phyloP scores from a whole-genome alignment of 1,140 invertebrate genomes.

The Gonatopus flavifemur region DNA sequence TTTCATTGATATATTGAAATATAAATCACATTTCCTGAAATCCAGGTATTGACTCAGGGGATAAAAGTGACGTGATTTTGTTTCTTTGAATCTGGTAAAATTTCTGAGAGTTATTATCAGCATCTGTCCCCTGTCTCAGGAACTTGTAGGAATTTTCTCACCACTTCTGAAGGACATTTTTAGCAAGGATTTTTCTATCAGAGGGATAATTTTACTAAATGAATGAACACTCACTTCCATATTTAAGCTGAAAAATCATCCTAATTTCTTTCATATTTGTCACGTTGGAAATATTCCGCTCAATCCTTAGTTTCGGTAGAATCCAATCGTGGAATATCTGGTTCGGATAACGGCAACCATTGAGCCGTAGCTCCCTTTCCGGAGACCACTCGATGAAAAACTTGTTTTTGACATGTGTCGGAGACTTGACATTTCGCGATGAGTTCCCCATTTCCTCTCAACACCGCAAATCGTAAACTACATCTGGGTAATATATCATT shows the following conservation, averaged over 20 bases:
- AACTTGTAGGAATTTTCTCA: too few relatives aligned
- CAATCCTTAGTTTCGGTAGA: slow-evolving; percentile 17
- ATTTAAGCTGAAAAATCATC: background rate
- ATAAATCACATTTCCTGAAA: too few relatives aligned
- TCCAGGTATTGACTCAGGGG: too few relatives aligned
- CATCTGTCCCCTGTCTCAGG: too few relatives aligned
- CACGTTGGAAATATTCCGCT: background rate
- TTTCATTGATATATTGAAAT: too few relatives aligned
- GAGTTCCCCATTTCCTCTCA: slow-evolving; percentile 61
- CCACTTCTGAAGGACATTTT: too few relatives aligned
- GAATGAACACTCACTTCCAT: too few relatives aligned
- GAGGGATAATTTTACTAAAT: too few relatives aligned
- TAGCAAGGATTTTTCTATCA: too few relatives aligned
- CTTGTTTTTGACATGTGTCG: slow-evolving; percentile 54
- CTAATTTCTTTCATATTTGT: background rate
- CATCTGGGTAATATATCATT: slow-evolving; percentile 61
- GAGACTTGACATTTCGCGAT: slow-evolving; percentile 59
- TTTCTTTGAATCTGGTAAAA: too few relatives aligned
- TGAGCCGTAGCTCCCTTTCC: slow-evolving; percentile 62
- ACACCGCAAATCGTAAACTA: slow-evolving; percentile 58
- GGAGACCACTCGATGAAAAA: slow-evolving; percentile 61
- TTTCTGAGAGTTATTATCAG: too few relatives aligned
- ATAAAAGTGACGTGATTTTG: too few relatives aligned
- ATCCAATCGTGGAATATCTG: slow-evolving; percentile 20
- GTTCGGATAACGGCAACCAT: slow-evolving; percentile 59